These are phyloP conservation scores for Achlya flavicornis DNA, from an alignment of 2,888 invertebrate species.

Conservation along the genomic window DNA sequence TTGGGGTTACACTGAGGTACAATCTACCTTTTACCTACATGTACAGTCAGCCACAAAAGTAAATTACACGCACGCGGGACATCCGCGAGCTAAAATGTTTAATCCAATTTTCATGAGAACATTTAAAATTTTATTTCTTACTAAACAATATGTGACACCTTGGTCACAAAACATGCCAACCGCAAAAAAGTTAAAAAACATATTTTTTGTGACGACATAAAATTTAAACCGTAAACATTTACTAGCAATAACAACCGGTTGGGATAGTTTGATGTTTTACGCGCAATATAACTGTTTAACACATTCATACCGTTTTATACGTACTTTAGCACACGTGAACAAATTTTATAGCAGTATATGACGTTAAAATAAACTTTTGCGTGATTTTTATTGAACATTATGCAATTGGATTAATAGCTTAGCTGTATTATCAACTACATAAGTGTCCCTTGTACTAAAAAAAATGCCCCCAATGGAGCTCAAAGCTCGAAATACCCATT, in stretches of 20 bases:
- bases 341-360: slow-evolving; percentile 53
- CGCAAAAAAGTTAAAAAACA: not conserved
- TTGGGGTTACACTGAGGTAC: slow-evolving; percentile 20
- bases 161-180: not conserved
- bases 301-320: slow-evolving; percentile 53
- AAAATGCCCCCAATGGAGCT: too few species aligned
- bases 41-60: too few species aligned
- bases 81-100: too few species aligned
- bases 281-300: slow-evolving; percentile 63
- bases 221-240: slow-evolving; percentile 61
- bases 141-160: not conserved
- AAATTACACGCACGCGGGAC: too few species aligned
- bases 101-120: too few species aligned
- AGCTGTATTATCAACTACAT: not conserved
- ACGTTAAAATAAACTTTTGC: slow-evolving; percentile 37
- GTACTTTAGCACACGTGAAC: slow-evolving; percentile 60
- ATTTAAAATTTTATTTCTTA: too few species aligned
- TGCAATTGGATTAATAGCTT: not conserved
- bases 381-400: slow-evolving; percentile 14
- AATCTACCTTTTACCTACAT: too few species aligned
- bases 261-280: slow-evolving; percentile 64
- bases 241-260: slow-evolving; percentile 53
- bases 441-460: too few species aligned
- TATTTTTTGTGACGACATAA: slow-evolving; percentile 58
- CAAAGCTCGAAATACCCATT: too few species aligned